Conservation (phyloP, 2,888 invertebrate species). For the Chalcis sispes region DNA sequence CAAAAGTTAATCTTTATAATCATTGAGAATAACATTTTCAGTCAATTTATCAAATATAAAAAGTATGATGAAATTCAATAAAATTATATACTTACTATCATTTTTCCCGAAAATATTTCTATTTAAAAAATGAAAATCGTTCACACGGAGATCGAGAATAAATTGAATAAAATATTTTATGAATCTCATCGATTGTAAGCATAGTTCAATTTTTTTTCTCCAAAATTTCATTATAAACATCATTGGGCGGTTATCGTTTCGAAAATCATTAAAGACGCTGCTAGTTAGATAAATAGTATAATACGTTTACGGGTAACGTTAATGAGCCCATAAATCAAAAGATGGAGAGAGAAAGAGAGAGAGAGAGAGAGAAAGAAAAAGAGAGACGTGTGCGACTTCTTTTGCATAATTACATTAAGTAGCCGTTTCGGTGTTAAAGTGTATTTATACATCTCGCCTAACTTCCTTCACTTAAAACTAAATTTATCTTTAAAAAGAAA, state of each 20-base stretch:
- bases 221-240: conserved; percentile 8
- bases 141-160: not conserved
- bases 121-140: too few species aligned
- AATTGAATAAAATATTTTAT: conserved; percentile 16
- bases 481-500: too few species aligned
- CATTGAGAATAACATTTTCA: too few species aligned
- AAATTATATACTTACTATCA: too few species aligned
- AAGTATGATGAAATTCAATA: too few species aligned
- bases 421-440: conserved; percentile 32
- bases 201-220: conserved; percentile 35
- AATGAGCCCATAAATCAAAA: conserved; percentile 53
- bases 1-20: too few species aligned
- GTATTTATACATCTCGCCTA: not conserved
- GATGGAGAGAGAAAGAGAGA: too few species aligned
- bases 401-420: conserved; percentile 49
- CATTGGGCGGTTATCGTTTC: conserved; percentile 25
- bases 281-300: conserved; percentile 53
- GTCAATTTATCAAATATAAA: too few species aligned
- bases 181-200: conserved; percentile 37
- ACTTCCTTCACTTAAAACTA: too few species aligned
- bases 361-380: too few species aligned
- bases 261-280: conserved; percentile 41
- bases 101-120: too few species aligned
- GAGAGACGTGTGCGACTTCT: conserved; percentile 32
- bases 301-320: conserved; percentile 47